Evolutionary conservation across 2,113 vertebrate species (phyloP), one percentile per base, ranked within the genome.

Genomic region (Lasiurus borealis): DNA sequence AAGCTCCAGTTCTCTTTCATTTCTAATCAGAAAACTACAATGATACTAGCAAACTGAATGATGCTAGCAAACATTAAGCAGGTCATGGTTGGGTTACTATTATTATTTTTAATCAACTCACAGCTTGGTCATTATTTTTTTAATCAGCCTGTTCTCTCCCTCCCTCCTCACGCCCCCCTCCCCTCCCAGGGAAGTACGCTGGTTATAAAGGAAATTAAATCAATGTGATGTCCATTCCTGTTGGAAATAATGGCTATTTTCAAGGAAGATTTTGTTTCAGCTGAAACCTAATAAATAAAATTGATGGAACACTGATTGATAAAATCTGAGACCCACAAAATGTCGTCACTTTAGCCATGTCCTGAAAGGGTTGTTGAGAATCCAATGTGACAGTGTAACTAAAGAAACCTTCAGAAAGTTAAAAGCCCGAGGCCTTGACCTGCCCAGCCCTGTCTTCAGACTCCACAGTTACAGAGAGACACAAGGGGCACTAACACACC

Each of bases 181-280:
- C n/a, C 15, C 13, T 16, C 14, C 6, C 73, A 23, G 59, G 59
- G 23, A 92, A 93, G 23, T 40, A 82, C 34, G 50, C 14, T 50
- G 8, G 44, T 75, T 91, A 81, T 72, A 93, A 92, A 87, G 86
- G 50, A 62, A 85, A 76, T 21, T 64, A 95, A 87, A 68, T 91
- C 86, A 95, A 84, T 46, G 21, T 29, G 25, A 84, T 57, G 34
- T 80, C 52, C 25, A 87, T 2, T 76, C 15, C 64, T 73, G 6
- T 89, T 83, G 90, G 46, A 62, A 93, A 94, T 54, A 71, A 92
- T 52, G 34, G 48, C 15, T 50, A 80, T 80, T 96, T 90, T 95
- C 54, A 57, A 83, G 75, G 50, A 75, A 72, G 64, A 48, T 76
- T 59, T 77, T 59, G 18, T 91, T 95, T 94, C 48, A 85, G 72